phyloP scores from a whole-genome alignment of 1,140 invertebrate genomes.

The Parapsyche elsis region DNA sequence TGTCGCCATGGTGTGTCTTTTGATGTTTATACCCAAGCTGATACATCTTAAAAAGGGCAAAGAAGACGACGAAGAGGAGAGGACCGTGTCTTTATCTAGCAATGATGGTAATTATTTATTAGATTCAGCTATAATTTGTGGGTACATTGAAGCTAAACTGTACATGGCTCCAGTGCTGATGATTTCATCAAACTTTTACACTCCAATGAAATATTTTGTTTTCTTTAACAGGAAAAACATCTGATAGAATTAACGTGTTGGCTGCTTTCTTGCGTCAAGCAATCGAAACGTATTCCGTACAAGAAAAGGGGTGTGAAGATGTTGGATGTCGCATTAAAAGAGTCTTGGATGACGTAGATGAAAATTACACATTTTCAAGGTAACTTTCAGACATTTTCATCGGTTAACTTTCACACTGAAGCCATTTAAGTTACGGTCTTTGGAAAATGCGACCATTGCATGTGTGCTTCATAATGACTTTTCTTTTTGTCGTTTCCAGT shows the following conservation, averaged over 20 bases:
- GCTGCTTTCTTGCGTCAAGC: slow-evolving; percentile 48
- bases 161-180: too few relatives aligned
- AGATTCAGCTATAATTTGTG: not conserved
- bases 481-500: too few relatives aligned
- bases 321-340: slow-evolving; percentile 50
- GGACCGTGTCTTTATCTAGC: not conserved
- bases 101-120: slow-evolving; percentile 1
- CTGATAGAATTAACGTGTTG: slow-evolving; percentile 34
- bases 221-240: slow-evolving; percentile 17
- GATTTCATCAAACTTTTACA: too few relatives aligned
- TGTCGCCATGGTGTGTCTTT: slow-evolving; percentile 76
- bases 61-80: slow-evolving; percentile 60
- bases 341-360: slow-evolving; percentile 48
- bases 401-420: not conserved
- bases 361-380: slow-evolving; percentile 50
- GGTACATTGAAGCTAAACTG: too few relatives aligned
- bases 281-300: slow-evolving; percentile 49
- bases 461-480: too few relatives aligned
- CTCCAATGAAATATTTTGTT: not conserved
- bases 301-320: slow-evolving; percentile 53
- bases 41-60: slow-evolving; percentile 64
- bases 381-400: slow-evolving; percentile 27
- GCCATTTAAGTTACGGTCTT: not conserved
- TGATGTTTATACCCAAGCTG: slow-evolving; percentile 79
- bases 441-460: not conserved